These are phyloP conservation scores for Lepilemur ruficaudatus DNA, from an alignment of 2,797 vertebrate species.

Conservation along the genomic window DNA sequence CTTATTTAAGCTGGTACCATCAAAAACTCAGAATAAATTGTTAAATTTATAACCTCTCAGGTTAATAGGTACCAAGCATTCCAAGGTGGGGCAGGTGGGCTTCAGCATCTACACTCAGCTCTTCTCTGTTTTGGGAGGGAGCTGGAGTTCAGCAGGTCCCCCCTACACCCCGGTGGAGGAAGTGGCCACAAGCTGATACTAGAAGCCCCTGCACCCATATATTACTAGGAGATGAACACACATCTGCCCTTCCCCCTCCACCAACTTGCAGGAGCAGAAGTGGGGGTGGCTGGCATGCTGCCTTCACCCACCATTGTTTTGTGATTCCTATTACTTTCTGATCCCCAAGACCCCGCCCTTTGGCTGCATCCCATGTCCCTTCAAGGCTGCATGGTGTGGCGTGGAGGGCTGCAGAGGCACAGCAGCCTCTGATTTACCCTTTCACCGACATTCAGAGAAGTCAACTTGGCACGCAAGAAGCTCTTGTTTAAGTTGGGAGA, in stretches of 20 bases:
- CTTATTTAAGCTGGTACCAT: background rate
- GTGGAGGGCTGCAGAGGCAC: background rate
- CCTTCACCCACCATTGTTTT: background rate
- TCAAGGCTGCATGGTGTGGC: background rate
- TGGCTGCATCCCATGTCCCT: background rate
- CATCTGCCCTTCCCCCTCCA: background rate
- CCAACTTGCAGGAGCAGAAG: accelerated
- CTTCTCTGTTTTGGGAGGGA: background rate
- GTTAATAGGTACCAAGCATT: background rate
- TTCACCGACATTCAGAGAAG: background rate
- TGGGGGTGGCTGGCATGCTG: background rate
- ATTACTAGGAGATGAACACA: background rate
- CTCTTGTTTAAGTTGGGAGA: background rate
- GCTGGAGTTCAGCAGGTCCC: background rate
- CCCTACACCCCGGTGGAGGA: background rate
- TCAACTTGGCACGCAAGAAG: background rate
- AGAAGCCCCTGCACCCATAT: background rate
- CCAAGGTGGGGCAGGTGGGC: background rate
- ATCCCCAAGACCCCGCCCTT: background rate
- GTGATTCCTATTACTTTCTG: background rate
- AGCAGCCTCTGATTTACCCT: background rate
- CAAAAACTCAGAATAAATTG: background rate
- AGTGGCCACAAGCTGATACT: background rate
- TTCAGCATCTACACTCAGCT: background rate
- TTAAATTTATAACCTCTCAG: background rate